Percentiles rank a stretch among this genome's conserved stretches.
phyloP scores from a whole-genome alignment of 2,113 vertebrate genomes.

The Narcine bancroftii region DNA sequence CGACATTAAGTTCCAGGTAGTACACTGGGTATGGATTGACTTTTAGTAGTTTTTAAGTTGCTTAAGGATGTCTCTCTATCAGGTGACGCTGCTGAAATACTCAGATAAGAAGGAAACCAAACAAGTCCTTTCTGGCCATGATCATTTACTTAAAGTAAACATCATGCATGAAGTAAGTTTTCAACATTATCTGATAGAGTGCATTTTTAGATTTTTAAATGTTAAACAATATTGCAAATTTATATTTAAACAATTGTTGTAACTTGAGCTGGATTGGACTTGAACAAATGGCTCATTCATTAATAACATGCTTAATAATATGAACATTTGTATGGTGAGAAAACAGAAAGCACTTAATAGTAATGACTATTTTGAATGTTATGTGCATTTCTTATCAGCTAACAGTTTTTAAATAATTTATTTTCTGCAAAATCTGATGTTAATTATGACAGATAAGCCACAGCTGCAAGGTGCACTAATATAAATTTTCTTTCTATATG shows the following conservation, averaged over 20 bases:
- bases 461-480: background rate
- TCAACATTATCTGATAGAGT: background rate
- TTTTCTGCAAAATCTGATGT: background rate
- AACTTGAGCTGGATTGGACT: background rate
- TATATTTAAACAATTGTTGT: background rate
- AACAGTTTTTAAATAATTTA: background rate
- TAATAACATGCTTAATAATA: background rate
- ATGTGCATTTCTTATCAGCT: background rate
- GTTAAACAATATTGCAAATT: background rate
- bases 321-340: too few species aligned
- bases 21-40: background rate
- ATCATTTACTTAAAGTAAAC: background rate
- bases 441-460: background rate
- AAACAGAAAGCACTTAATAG: background rate
- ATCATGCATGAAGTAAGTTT: background rate
- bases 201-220: background rate
- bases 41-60: background rate
- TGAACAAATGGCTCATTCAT: background rate
- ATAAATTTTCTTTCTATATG: background rate
- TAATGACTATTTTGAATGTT: background rate
- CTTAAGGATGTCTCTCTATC: background rate
- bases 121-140: background rate
- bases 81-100: background rate
- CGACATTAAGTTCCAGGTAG: background rate
- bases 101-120: background rate